phyloP scores from a whole-genome alignment of 2,113 vertebrate species.

The Antigone vipio region DNA sequence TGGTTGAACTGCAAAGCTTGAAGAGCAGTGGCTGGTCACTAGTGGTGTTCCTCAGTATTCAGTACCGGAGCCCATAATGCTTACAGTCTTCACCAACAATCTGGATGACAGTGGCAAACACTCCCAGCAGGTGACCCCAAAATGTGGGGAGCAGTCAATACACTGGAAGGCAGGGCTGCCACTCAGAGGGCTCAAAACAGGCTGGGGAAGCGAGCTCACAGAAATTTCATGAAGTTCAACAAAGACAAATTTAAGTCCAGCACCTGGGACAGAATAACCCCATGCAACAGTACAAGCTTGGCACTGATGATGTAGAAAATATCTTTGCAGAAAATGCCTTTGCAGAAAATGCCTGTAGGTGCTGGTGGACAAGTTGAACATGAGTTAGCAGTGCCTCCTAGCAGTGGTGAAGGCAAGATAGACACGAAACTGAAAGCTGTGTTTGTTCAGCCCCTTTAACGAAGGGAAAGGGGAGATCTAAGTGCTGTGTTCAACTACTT shows the following conservation, averaged over 20 bases:
- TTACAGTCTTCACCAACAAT: neutral
- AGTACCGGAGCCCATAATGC: neutral
- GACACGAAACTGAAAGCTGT: neutral
- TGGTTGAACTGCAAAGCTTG: neutral
- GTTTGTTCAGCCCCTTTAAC: neutral
- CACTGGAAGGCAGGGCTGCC: neutral
- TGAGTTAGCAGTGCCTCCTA: neutral
- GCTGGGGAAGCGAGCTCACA: neutral
- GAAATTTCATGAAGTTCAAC: neutral
- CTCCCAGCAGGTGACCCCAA: neutral
- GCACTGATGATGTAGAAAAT: neutral
- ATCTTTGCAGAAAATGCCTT: neutral
- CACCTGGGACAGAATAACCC: neutral
- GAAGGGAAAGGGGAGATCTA: neutral
- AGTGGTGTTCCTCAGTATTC: neutral
- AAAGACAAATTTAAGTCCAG: neutral
- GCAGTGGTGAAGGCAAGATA: neutral
- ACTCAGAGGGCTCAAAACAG: neutral
- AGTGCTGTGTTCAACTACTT: neutral
- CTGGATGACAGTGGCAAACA: neutral
- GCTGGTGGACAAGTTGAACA: neutral
- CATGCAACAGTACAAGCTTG: neutral
- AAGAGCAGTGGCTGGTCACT: neutral
- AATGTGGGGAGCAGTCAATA: neutral
- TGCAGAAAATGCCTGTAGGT: neutral